phyloP scores from a whole-genome alignment of 2,797 vertebrate species.

The Pithecia hirsuta region DNA sequence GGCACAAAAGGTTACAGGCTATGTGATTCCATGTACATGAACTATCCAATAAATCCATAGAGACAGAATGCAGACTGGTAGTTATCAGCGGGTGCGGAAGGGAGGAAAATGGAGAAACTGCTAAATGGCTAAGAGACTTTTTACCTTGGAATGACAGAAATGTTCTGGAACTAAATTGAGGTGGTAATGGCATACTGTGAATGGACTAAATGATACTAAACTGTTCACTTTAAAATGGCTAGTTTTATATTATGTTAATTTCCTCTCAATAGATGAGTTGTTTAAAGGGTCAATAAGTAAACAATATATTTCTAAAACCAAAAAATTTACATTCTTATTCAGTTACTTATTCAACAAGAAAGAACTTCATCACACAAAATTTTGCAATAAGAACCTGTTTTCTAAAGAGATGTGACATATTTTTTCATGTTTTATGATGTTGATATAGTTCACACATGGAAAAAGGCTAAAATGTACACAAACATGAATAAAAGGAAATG shows the following conservation, averaged over 20 bases:
- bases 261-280: background rate
- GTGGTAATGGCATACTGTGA: background rate
- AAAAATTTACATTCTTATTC: background rate
- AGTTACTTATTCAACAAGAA: background rate
- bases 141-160: background rate
- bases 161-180: background rate
- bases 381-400: constrained; percentile 7
- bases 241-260: background rate
- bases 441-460: background rate
- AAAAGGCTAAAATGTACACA: background rate
- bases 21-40: constrained; percentile 3
- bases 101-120: constrained; percentile 9
- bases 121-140: background rate
- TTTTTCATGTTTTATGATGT: background rate
- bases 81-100: background rate
- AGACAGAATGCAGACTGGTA: background rate
- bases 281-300: background rate
- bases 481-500: background rate
- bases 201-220: background rate
- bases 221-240: constrained; percentile 19
- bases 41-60: constrained; percentile 15
- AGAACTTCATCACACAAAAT: background rate
- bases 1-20: background rate
- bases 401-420: background rate
- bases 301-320: background rate